phyloP scores from a whole-genome alignment of 2,888 invertebrate genomes.

The Parasteatoda lunata region DNA sequence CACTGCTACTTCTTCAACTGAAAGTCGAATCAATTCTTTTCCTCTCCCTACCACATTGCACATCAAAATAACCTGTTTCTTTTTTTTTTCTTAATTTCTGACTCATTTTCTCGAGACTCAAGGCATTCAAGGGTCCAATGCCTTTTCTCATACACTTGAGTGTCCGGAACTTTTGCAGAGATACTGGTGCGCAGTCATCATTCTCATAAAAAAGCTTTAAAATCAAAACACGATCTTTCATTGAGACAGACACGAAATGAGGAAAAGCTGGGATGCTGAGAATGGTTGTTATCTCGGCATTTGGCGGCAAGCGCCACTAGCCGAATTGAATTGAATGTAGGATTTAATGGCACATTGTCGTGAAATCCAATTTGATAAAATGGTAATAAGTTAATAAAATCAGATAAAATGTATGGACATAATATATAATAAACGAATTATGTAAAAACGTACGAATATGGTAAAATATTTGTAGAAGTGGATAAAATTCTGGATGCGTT shows the following conservation, averaged over 20 bases:
- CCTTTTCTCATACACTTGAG: slow-evolving; percentile 15
- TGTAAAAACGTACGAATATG: too few relatives aligned
- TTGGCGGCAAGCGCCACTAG: too few relatives aligned
- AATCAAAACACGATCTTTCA: not conserved
- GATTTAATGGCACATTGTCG: too few relatives aligned
- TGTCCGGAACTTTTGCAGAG: slow-evolving; percentile 6
- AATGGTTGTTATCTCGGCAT: too few relatives aligned
- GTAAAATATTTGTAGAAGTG: too few relatives aligned
- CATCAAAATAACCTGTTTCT: slow-evolving; percentile 14
- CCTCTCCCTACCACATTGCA: slow-evolving; percentile 4
- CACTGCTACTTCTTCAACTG: slow-evolving; percentile 19
- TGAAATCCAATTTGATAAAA: too few relatives aligned
- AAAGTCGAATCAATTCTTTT: not conserved
- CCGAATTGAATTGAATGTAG: too few relatives aligned
- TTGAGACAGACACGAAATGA: not conserved
- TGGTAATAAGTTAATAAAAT: too few relatives aligned
- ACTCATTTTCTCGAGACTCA: not conserved
- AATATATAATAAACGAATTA: too few relatives aligned
- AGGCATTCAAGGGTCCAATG: not conserved
- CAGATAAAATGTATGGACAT: too few relatives aligned
- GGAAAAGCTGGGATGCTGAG: not conserved
- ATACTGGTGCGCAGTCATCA: slow-evolving; percentile 4
- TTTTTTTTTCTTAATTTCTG: slow-evolving; percentile 1
- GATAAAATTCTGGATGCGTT: too few relatives aligned
- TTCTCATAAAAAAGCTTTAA: slow-evolving; percentile 2